Evolutionary conservation across 2,888 invertebrate genomes (phyloP).

Genomic region (Metallyticus violacea): DNA sequence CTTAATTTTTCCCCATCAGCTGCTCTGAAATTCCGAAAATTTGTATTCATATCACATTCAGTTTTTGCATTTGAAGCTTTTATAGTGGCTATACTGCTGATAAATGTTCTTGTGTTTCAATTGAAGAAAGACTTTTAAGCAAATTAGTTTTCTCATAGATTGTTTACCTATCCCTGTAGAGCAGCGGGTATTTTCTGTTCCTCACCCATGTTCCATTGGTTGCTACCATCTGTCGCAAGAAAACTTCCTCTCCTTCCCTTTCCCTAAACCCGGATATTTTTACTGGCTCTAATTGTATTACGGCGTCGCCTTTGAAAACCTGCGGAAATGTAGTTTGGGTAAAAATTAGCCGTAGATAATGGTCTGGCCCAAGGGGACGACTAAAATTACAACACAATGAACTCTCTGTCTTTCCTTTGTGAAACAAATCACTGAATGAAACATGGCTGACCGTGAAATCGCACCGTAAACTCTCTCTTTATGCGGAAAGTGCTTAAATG

Average conservation of each 20-base stretch:
- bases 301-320: not conserved
- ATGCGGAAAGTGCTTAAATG: not conserved
- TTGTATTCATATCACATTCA: no score
- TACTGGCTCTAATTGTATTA: slow-evolving; percentile 3
- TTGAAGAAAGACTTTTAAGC: no score
- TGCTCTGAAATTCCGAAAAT: no score
- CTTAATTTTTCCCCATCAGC: no score
- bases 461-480: not conserved
- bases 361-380: not conserved
- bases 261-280: not conserved
- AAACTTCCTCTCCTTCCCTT: not conserved
- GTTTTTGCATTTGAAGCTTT: no score
- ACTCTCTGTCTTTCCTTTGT: not conserved
- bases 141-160: not conserved
- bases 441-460: not conserved
- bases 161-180: not conserved
- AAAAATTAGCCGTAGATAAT: not conserved
- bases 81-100: no score
- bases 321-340: not conserved
- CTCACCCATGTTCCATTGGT: not conserved
- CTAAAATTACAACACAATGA: not conserved
- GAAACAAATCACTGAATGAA: not conserved
- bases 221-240: not conserved
- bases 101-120: no score
- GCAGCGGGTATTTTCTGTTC: not conserved